phyloP scores from a whole-genome alignment of 2,113 vertebrate genomes.

The Struthidea cinerea region DNA sequence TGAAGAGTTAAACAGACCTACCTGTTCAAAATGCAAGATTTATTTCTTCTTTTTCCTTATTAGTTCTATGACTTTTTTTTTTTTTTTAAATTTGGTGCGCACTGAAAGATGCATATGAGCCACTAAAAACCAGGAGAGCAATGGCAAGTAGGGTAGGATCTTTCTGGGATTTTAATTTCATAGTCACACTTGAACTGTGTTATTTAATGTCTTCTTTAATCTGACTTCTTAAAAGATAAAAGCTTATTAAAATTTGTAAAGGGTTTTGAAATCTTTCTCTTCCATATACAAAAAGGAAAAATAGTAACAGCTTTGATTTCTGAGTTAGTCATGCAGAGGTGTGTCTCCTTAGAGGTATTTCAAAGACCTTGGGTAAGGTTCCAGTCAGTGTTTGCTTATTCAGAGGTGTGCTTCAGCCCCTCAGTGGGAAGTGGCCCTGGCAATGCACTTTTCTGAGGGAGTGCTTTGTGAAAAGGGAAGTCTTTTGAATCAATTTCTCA shows the following conservation, averaged over 20 bases:
- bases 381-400: accelerated
- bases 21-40: background rate
- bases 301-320: background rate
- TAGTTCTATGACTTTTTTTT: background rate
- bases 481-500: background rate
- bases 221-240: background rate
- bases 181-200: background rate
- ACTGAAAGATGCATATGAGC: background rate
- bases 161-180: background rate
- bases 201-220: background rate
- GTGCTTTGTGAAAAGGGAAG: background rate
- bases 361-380: background rate
- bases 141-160: background rate
- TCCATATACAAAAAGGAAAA: background rate
- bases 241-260: background rate
- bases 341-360: background rate
- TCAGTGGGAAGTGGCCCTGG: background rate
- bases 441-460: background rate
- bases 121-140: background rate
- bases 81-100: background rate
- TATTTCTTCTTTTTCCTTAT: background rate
- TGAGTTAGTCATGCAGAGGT: background rate
- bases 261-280: background rate
- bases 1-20: background rate
- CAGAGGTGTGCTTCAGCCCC: background rate